phyloP scores from a whole-genome alignment of 1,140 invertebrate genomes.

The Lethocerus indicus region DNA sequence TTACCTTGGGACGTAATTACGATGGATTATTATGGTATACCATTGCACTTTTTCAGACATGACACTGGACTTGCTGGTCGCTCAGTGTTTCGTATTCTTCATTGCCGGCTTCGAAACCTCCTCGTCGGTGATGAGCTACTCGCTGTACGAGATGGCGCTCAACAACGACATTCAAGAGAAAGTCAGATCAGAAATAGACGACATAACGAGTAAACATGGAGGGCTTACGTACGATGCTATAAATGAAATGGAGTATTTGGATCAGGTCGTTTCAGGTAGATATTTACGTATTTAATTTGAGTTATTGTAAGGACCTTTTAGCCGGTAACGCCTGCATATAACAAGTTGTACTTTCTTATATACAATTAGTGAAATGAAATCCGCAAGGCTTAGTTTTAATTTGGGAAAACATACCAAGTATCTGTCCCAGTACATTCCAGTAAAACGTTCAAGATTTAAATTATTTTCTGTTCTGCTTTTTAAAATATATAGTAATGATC shows the following conservation, averaged over 20 bases:
- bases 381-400: no score
- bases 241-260: constrained; percentile 31
- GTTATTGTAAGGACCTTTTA: background rate
- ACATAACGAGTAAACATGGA: constrained; percentile 24
- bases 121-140: constrained; percentile 32
- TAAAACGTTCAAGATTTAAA: no score
- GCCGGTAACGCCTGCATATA: no score
- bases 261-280: constrained; percentile 32
- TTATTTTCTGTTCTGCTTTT: background rate
- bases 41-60: background rate
- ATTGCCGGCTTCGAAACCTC: constrained; percentile 46
- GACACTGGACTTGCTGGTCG: constrained; percentile 17
- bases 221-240: constrained; percentile 35
- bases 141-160: constrained; percentile 35
- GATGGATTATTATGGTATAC: background rate
- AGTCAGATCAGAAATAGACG: constrained; percentile 34
- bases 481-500: background rate
- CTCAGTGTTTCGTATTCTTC: constrained; percentile 28
- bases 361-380: background rate
- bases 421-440: no score
- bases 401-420: no score
- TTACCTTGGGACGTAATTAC: background rate
- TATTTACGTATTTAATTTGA: constrained; percentile 4
- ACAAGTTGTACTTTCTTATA: background rate
- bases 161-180: constrained; percentile 38